phyloP scores from a whole-genome alignment of 2,888 invertebrate genomes.

The Zele albiditarsus region DNA sequence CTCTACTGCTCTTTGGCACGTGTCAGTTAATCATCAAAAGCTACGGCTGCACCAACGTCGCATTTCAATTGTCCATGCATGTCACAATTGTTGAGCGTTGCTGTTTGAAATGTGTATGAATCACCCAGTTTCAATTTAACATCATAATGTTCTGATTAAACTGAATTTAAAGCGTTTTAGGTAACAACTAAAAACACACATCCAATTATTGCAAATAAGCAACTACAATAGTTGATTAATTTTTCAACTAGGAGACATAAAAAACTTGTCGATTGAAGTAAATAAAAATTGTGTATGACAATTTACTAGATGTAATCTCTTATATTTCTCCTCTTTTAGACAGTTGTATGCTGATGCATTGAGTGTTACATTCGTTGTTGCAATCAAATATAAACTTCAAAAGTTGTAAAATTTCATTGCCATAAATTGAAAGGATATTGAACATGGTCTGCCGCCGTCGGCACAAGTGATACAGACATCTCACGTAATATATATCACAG shows the following conservation, averaged over 20 bases:
- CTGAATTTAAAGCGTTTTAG: too few relatives aligned
- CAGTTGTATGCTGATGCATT: background rate
- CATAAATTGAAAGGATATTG: background rate
- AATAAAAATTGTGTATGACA: background rate
- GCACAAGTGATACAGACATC: slow-evolving; percentile 1
- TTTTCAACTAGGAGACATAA: too few relatives aligned
- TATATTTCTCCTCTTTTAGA: background rate
- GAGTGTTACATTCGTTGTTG: background rate
- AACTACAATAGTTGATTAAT: too few relatives aligned
- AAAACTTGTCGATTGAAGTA: background rate
- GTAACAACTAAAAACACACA: background rate
- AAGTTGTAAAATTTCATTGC: background rate
- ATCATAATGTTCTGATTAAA: too few relatives aligned
- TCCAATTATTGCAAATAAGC: background rate
- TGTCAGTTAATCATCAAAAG: slow-evolving; percentile 41
- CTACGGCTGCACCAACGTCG: slow-evolving; percentile 27
- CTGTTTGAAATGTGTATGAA: background rate
- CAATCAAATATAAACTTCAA: background rate
- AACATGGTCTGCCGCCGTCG: background rate
- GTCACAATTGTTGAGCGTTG: background rate
- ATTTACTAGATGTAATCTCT: background rate
- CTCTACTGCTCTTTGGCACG: slow-evolving; percentile 33
- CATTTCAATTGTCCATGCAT: slow-evolving; percentile 7
- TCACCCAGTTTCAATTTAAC: background rate
- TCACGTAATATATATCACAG: background rate